Evolutionary conservation across 2,888 invertebrate genomes (phyloP), one percentile per base, ranked within the genome.

Genomic region (Drosophila suboccidentalis): DNA sequence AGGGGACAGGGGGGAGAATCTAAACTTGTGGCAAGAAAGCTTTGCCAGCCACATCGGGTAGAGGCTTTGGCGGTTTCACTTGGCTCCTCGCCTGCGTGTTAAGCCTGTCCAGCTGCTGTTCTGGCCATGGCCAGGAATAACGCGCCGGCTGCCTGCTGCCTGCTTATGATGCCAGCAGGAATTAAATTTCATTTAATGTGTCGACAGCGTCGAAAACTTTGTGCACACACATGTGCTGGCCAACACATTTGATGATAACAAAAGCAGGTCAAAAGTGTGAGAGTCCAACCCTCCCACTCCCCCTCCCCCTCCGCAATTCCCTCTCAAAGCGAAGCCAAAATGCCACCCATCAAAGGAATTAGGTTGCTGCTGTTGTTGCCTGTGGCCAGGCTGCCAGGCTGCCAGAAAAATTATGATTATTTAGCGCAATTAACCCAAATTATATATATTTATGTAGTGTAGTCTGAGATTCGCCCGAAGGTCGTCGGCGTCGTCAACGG

Each of bases 131-230:
- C 29, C 54, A 29, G 41, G 36, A 44, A 49, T 55, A 41, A 44
- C 39, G 38, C 34, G 43, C 15, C 38, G 9, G n/a, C 58, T 22
- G 38, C 4, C 44, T 34, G 44, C 22, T 22, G 47, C 32, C 84
- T 89, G 89, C 87, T 82, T 82, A 87, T 82, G 88, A 78, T 73
- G 88, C 85, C 89, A 71, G 66, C 78, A 77, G 81, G 89, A 89
- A 89, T 84, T 84, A 84, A 89, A 89, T 84, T 84, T 84, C 89
- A 87, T 84, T 84, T 84, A 84, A 84, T 84, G 87, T 87, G 84
- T 72, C 77, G 80, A 80, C 78, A 57, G 49, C 67, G 55, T 51
- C 89, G 76, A 83, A 83, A 83, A 78, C 75, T 83, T 87, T 83
- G 49, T 69, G 50, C 86, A 82, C 71, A 84, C 84, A 79, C 75